Conservation (phyloP, 2,113 vertebrate species). For the Pseudorasbora parva region DNA sequence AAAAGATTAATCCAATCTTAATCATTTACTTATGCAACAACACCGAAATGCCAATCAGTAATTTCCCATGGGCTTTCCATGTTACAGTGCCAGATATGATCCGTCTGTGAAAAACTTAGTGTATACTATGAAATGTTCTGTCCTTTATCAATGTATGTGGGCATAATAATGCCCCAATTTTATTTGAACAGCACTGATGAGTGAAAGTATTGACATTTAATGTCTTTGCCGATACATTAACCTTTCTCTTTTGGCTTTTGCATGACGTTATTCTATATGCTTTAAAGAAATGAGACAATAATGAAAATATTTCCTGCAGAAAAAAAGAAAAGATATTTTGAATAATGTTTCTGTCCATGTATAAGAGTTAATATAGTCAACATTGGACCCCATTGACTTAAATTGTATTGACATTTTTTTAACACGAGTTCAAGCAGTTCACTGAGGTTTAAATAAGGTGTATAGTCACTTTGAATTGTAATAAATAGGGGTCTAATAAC, state of each 20-base stretch:
- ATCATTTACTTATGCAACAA: not conserved
- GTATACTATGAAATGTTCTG: not conserved
- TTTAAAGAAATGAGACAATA: not conserved
- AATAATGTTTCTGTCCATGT: too few relatives aligned
- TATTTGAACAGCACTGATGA: not conserved
- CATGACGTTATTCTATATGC: not conserved
- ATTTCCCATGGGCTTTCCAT: not conserved
- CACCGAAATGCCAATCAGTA: not conserved
- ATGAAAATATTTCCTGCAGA: not conserved
- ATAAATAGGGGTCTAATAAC: too few relatives aligned
- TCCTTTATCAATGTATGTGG: not conserved
- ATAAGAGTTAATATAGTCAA: too few relatives aligned
- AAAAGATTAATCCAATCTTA: not conserved
- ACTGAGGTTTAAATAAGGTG: too few relatives aligned
- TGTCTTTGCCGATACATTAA: not conserved
- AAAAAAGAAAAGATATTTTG: too few relatives aligned
- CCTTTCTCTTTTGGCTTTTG: not conserved
- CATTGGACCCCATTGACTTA: too few relatives aligned
- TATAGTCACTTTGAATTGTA: too few relatives aligned
- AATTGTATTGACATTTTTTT: too few relatives aligned
- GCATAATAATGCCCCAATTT: not conserved
- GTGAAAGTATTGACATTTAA: not conserved
- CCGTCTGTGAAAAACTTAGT: not conserved
- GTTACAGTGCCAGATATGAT: not conserved
- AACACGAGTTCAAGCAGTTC: too few relatives aligned